phyloP scores from a whole-genome alignment of 2,888 invertebrate species.

The Leuctra nigra region DNA sequence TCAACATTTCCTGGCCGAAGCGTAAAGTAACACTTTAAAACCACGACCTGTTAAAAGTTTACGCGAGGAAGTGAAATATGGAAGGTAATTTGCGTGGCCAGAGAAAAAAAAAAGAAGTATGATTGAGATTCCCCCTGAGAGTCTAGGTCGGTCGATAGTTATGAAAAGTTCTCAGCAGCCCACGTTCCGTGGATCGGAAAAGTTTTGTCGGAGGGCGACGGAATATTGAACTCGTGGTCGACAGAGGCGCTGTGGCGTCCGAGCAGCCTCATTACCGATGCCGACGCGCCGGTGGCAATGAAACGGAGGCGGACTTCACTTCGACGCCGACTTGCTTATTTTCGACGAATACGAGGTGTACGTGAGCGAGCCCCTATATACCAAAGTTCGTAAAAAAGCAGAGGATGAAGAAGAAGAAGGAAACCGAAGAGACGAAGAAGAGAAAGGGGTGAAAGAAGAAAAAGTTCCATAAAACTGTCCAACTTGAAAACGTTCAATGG shows the following conservation, averaged over 20 bases:
- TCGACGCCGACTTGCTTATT: neutral
- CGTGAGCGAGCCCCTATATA: too few species aligned
- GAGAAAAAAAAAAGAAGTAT: neutral
- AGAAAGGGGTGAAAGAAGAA: too few species aligned
- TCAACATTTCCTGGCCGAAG: too few species aligned
- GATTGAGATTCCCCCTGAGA: neutral
- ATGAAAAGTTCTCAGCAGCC: neutral
- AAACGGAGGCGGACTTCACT: neutral
- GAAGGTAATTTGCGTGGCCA: neutral
- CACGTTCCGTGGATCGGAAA: neutral
- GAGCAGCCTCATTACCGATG: neutral
- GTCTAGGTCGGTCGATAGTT: neutral
- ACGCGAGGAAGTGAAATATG: neutral
- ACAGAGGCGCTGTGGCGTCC: neutral
- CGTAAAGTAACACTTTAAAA: neutral
- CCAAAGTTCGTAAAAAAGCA: too few species aligned
- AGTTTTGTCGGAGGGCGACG: neutral
- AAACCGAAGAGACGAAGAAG: too few species aligned
- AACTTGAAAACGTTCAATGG: too few species aligned
- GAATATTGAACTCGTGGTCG: neutral
- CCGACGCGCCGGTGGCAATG: neutral
- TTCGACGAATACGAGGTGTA: too few species aligned
- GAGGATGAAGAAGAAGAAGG: too few species aligned
- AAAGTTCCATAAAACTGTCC: too few species aligned
- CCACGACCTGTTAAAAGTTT: conserved; percentile 3